Evolutionary conservation across 2,888 invertebrate species (phyloP).

Genomic region (Meandrusa payeni): DNA sequence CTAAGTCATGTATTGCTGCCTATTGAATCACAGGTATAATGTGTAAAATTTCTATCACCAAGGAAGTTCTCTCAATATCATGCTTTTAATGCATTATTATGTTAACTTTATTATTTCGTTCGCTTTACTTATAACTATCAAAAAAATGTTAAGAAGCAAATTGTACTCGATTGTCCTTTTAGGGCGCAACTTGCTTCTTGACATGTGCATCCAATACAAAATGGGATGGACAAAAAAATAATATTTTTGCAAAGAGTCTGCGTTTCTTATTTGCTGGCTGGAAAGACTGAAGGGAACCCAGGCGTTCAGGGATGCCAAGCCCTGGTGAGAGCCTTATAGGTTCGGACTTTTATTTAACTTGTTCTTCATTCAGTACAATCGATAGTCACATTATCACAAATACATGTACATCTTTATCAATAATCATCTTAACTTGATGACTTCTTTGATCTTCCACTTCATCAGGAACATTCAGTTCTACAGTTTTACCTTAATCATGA

Average conservation of each 20-base stretch:
- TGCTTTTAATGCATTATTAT: conserved; percentile 23
- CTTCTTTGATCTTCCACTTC: conserved; percentile 30
- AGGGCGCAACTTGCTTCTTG: conserved; percentile 40
- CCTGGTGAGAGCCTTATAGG: conserved; percentile 81
- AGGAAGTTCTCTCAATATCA: conserved; percentile 9
- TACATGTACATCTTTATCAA: conserved; percentile 39
- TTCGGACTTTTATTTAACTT: conserved; percentile 74
- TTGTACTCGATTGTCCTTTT: conserved; percentile 34
- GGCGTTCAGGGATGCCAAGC: conserved; percentile 80
- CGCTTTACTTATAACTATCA: conserved; percentile 26
- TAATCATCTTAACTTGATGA: conserved; percentile 15
- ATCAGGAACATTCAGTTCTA: conserved; percentile 29
- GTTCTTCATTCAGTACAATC: conserved; percentile 46
- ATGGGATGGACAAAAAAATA: conserved; percentile 59
- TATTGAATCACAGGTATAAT: not conserved
- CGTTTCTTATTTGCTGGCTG: conserved; percentile 80
- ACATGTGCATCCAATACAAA: conserved; percentile 44
- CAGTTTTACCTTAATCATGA: conserved; percentile 26
- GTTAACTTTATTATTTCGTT: conserved; percentile 26
- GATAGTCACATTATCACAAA: conserved; percentile 40
- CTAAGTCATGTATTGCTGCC: conserved; percentile 5
- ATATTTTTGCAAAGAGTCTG: conserved; percentile 77
- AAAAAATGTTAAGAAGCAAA: conserved; percentile 35
- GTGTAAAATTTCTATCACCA: not conserved
- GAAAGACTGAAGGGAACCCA: conserved; percentile 79